Evolutionary conservation across 2,113 vertebrate species (phyloP).

Genomic region (Notothenia rossii): DNA sequence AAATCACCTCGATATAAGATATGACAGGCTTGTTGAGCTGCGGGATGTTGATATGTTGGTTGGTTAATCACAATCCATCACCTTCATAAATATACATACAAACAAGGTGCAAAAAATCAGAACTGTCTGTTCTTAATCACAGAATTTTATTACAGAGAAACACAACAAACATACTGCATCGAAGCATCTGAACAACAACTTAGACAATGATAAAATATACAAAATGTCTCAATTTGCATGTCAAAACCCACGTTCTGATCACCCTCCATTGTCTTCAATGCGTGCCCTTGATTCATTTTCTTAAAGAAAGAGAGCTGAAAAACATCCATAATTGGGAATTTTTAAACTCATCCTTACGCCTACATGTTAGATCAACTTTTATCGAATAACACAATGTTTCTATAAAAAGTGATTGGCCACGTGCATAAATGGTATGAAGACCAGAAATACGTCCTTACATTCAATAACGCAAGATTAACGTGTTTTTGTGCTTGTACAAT

Average conservation of each 20-base stretch:
- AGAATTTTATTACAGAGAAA: constrained; percentile 53
- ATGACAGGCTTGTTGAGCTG: neutral
- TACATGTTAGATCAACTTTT: neutral
- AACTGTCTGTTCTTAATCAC: constrained; percentile 15
- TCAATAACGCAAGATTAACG: neutral
- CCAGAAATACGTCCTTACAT: neutral
- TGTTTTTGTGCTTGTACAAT: neutral
- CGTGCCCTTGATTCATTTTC: neutral
- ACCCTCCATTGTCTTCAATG: neutral
- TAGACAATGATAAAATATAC: constrained; percentile 1
- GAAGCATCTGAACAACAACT: constrained; percentile 29
- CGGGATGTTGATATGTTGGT: too few species aligned
- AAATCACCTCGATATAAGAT: neutral
- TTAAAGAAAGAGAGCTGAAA: neutral
- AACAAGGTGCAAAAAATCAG: neutral
- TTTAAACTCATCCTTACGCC: neutral
- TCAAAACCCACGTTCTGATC: neutral
- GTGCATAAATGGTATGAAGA: neutral
- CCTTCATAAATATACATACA: neutral
- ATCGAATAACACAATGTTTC: neutral
- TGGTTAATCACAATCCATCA: neutral
- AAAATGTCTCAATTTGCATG: neutral
- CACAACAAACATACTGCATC: constrained; percentile 31
- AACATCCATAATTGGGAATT: neutral
- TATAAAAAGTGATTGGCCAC: neutral